phyloP scores from a whole-genome alignment of 1,140 invertebrate genomes.

The Cherax quadricarinatus region DNA sequence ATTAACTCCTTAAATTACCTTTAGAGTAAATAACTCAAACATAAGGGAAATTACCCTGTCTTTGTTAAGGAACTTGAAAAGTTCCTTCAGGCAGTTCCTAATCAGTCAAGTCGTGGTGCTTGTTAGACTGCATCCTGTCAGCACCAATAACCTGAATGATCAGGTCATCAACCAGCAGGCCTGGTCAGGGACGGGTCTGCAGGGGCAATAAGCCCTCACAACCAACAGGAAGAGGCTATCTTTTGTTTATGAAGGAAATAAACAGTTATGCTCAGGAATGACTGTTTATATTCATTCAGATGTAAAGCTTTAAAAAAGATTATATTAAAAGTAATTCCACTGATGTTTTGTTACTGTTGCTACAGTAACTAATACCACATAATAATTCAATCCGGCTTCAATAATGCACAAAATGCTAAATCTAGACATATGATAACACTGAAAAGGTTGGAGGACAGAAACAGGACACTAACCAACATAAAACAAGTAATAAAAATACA shows the following conservation, averaged over 20 bases:
- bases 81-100: too few relatives aligned
- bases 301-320: neutral
- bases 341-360: neutral
- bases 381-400: neutral
- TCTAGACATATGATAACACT: neutral
- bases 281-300: neutral
- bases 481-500: constrained; percentile 2
- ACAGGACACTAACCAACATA: constrained; percentile 6
- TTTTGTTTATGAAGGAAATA: neutral
- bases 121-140: too few relatives aligned
- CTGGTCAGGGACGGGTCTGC: too few relatives aligned
- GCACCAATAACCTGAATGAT: too few relatives aligned
- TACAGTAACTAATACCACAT: neutral
- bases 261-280: neutral
- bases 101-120: too few relatives aligned
- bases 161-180: too few relatives aligned
- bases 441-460: constrained; percentile 7
- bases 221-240: neutral
- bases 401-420: neutral
- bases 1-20: neutral
- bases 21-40: neutral
- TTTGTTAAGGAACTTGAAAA: too few relatives aligned
- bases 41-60: too few relatives aligned
- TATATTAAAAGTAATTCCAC: neutral
- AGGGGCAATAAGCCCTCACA: too few relatives aligned